These are phyloP conservation scores for Phortica okadai DNA, from an alignment of 2,888 invertebrate genomes.

Conservation along the genomic window DNA sequence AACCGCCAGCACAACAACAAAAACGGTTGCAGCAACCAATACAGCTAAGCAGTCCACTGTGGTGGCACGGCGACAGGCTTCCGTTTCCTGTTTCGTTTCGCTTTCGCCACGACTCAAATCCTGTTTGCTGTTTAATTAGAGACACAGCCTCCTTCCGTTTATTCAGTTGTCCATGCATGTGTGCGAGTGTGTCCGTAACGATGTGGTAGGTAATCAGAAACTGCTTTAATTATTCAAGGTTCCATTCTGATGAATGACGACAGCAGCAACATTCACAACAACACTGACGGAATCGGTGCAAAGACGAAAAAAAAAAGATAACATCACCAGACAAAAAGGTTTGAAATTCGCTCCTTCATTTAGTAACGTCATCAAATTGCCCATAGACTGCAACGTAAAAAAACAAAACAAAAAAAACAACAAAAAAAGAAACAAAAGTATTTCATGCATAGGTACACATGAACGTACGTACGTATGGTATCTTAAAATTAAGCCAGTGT, in stretches of 20 bases:
- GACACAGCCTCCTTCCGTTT: slow-evolving; percentile 67
- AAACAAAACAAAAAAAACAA: slow-evolving; percentile 33
- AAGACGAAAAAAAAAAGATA: slow-evolving; percentile 54
- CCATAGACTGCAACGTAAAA: not conserved
- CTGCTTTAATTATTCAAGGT: slow-evolving; percentile 76
- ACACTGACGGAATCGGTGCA: slow-evolving; percentile 47
- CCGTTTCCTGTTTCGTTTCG: slow-evolving; percentile 64
- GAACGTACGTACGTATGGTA: too few relatives aligned
- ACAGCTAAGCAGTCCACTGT: slow-evolving; percentile 24
- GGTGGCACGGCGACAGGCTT: slow-evolving; percentile 66
- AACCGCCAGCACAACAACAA: not conserved
- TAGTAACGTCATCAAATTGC: slow-evolving; percentile 4
- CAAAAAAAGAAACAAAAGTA: slow-evolving; percentile 34
- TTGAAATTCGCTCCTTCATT: not conserved
- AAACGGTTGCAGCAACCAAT: not conserved
- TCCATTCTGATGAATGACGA: slow-evolving; percentile 75
- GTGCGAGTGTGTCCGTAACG: slow-evolving; percentile 64
- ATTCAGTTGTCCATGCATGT: not conserved
- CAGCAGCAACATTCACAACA: slow-evolving; percentile 42
- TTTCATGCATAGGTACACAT: too few relatives aligned
- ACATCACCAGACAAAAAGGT: slow-evolving; percentile 7
- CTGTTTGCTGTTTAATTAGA: slow-evolving; percentile 70
- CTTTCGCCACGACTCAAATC: slow-evolving; percentile 63
- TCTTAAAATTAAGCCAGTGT: too few relatives aligned
- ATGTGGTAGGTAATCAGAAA: slow-evolving; percentile 75